Conservation (phyloP, 2,797 vertebrate genomes). For the Valencia hispanica region DNA sequence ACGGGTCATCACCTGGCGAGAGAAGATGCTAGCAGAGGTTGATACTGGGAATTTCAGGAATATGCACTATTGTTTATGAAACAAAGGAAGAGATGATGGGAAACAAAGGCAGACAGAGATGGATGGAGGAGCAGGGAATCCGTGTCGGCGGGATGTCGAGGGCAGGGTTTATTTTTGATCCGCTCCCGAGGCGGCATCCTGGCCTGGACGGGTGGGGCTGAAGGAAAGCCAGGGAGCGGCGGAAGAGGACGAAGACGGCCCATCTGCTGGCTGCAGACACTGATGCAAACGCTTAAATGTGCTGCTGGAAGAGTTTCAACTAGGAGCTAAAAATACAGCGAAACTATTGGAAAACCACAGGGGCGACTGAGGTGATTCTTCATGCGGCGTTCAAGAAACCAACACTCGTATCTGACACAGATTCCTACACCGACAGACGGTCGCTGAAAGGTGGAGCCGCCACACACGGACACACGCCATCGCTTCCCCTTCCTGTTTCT, state of each 20-base stretch:
- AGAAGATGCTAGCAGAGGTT: not conserved
- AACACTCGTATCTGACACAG: conserved; percentile 55
- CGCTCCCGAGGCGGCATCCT: conserved; percentile 92
- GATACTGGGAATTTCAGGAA: conserved; percentile 5
- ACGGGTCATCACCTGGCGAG: conserved; percentile 27
- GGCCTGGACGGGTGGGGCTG: conserved; percentile 92
- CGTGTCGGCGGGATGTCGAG: conserved; percentile 50
- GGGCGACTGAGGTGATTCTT: conserved; percentile 90
- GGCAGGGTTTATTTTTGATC: conserved; percentile 86
- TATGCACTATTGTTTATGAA: not conserved
- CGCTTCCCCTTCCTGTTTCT: conserved; percentile 62
- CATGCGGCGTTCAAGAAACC: conserved; percentile 82
- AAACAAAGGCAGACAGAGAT: conserved; percentile 9
- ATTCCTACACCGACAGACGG: conserved; percentile 27
- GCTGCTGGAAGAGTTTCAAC: conserved; percentile 92
- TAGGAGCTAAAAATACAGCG: conserved; percentile 91
- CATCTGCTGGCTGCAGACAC: conserved; percentile 96
- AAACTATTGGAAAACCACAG: conserved; percentile 85
- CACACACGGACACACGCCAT: conserved; percentile 21
- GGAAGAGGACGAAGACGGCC: conserved; percentile 94
- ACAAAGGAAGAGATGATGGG: not conserved
- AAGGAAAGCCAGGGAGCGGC: conserved; percentile 86
- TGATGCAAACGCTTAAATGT: conserved; percentile 30
- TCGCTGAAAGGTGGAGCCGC: not conserved
- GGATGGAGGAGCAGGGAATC: conserved; percentile 57